Evolutionary conservation across 2,888 invertebrate genomes (phyloP).

Genomic region (Dyspetes luteomarginatus): DNA sequence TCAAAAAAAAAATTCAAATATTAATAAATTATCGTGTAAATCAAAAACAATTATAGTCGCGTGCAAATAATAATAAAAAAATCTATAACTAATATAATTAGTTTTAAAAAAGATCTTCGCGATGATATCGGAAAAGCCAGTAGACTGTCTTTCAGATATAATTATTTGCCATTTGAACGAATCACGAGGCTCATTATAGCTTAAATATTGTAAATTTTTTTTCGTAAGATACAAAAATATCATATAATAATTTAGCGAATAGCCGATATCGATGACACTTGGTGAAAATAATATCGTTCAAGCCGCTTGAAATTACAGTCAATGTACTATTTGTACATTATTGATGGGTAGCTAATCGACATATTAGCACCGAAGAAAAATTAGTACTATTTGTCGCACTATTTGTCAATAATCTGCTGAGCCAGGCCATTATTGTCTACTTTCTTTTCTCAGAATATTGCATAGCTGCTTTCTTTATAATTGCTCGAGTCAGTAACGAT

Average conservation of each 20-base stretch:
- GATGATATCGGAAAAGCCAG: conserved; percentile 1
- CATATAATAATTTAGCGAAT: conserved; percentile 40
- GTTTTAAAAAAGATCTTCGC: neutral
- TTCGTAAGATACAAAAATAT: conserved; percentile 61
- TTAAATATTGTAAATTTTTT: conserved; percentile 56
- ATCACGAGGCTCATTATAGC: conserved; percentile 7
- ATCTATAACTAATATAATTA: conserved; percentile 17
- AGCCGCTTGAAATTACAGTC: neutral
- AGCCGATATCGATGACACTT: conserved; percentile 29
- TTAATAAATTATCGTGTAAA: conserved; percentile 45
- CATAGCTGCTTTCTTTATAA: conserved; percentile 5
- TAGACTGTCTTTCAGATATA: conserved; percentile 7
- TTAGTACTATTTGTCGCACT: neutral
- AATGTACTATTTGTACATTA: neutral
- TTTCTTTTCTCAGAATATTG: neutral
- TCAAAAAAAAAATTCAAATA: conserved; percentile 38
- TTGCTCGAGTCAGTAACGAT: conserved; percentile 17
- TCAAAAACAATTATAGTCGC: conserved; percentile 44
- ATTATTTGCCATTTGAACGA: conserved; percentile 10
- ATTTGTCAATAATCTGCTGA: neutral
- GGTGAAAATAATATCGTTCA: conserved; percentile 19
- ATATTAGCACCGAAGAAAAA: neutral
- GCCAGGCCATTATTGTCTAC: conserved; percentile 34
- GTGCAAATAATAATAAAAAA: conserved; percentile 48
- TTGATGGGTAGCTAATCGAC: conserved; percentile 17